Base-by-base conservation (phyloP, 2,113 vertebrate species). In the Abramis brama region DNA sequence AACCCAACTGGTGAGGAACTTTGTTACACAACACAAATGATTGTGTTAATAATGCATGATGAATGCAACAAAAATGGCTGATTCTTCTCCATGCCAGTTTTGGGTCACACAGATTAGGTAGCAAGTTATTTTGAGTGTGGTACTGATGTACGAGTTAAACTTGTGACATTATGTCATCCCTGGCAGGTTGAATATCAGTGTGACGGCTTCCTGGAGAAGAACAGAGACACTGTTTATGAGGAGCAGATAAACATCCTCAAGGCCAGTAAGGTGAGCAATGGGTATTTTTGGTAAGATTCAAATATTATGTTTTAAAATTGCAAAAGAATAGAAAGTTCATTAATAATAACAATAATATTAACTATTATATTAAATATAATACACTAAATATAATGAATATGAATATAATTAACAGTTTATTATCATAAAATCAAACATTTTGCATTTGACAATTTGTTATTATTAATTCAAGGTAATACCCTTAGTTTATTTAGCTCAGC, bases 181-280 rank as follows among this genome's bases (percentile, higher is more conserved):
- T 79, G 9, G 2, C 92, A 98, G 97, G 97, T 98, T 82, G 96
- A 97, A 64, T 98, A 98, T 89, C 96, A 97, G 87, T 96, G 95
- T 70, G 96, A 97, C 0, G 96, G 97, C 0, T 98, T 98, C 79
- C 92, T 98, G 89, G 97, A 97, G 91, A 98, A 98, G 92, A 98
- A 98, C 92, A 91, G 97, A 90, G 97, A 98, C 91, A 98, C 96
- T 0, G 96, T 98, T 1, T 95, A 97, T 17, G 97, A 97, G 90
- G 97, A 98, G 86, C 97, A 97, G 92, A 97, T 98, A 92, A 98
- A 97, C 93, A 97, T 98, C 88, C 92, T 98, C 88, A 98, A 97
- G 89, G 97, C 97, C 92, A 97, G 97, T 87, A 94, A 98, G 96
- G 97, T 98, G 91, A 90, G 59, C 9, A 6, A 19, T 82, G 17